phyloP scores from a whole-genome alignment of 2,113 vertebrate genomes.

The Zootoca vivipara region DNA sequence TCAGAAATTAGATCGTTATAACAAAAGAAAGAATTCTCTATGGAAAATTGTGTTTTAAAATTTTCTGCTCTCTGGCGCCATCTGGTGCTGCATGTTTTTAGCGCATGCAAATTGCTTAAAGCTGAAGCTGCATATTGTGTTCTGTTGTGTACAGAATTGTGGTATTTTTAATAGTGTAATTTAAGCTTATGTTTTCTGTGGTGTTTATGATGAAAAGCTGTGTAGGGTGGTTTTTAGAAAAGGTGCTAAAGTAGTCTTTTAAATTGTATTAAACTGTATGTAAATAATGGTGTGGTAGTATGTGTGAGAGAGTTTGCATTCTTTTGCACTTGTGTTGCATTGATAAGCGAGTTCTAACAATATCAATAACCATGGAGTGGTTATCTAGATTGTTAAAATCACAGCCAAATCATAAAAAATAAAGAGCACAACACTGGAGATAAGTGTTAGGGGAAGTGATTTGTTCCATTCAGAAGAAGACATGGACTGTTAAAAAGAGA shows the following conservation, averaged over 20 bases:
- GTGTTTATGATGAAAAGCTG: neutral
- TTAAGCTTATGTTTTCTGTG: neutral
- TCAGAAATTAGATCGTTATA: too few species aligned
- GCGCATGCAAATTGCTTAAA: too few species aligned
- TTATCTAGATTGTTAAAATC: neutral
- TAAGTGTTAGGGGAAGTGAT: neutral
- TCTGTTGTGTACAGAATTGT: neutral
- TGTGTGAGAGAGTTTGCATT: neutral
- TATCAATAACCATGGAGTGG: too few species aligned
- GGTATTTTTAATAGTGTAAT: neutral
- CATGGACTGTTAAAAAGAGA: neutral
- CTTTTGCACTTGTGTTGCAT: neutral
- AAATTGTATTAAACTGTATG: neutral
- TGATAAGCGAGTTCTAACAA: too few species aligned
- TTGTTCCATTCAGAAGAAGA: neutral
- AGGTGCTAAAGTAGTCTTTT: neutral
- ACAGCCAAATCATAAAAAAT: neutral
- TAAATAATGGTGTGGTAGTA: neutral
- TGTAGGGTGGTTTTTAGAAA: neutral
- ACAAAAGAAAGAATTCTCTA: too few species aligned
- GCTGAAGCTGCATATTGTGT: conserved; percentile 60
- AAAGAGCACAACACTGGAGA: neutral
- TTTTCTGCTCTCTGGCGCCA: too few species aligned
- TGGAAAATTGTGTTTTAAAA: too few species aligned
- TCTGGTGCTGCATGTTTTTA: too few species aligned